Conservation (phyloP, 2,113 vertebrate species). For the Sturnus vulgaris region DNA sequence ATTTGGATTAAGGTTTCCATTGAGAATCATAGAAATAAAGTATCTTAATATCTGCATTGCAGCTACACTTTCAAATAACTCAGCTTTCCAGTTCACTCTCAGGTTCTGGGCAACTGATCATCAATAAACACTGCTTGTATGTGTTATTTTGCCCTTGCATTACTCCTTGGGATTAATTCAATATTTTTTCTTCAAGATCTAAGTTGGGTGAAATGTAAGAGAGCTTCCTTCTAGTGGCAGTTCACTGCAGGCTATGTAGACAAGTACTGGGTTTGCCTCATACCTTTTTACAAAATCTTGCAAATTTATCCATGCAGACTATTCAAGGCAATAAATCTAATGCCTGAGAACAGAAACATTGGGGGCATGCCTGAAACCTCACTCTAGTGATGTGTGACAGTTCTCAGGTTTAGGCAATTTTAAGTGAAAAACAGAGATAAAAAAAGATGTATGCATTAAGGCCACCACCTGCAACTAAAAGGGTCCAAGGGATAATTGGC, state of each 20-base stretch:
- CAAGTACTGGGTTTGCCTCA: not conserved
- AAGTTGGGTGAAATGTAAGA: not conserved
- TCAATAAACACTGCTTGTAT: not conserved
- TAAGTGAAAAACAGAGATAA: not conserved
- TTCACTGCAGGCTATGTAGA: not conserved
- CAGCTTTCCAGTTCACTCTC: not conserved
- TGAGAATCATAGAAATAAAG: not conserved
- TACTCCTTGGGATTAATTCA: not conserved
- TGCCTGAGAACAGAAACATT: not conserved
- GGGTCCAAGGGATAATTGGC: not conserved
- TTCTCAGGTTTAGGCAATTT: not conserved
- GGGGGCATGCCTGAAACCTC: not conserved
- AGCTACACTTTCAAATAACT: not conserved
- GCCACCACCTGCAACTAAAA: not conserved
- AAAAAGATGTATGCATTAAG: not conserved
- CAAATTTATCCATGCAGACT: not conserved
- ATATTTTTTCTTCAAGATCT: not conserved
- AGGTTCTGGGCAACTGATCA: not conserved
- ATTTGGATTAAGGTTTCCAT: not conserved
- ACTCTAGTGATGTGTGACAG: not conserved
- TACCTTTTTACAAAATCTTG: not conserved
- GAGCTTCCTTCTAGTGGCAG: not conserved
- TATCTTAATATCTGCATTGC: not conserved
- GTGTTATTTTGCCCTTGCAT: not conserved
- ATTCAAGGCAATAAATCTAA: not conserved